Evolutionary conservation across 2,797 vertebrate species (phyloP).

Genomic region (Coregonus sp.): DNA sequence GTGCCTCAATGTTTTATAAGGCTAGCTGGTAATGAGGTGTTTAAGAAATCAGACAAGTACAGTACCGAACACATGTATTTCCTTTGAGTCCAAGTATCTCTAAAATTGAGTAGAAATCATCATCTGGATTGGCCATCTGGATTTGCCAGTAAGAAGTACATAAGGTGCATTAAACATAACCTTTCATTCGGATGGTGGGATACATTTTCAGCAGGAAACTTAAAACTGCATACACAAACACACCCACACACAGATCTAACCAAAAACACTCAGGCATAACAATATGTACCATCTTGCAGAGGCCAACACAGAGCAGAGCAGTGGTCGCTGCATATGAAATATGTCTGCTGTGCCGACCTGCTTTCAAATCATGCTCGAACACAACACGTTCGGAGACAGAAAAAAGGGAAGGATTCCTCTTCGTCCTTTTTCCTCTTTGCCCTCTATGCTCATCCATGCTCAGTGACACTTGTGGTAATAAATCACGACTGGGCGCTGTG

Average conservation of each 20-base stretch:
- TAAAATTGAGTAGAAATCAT: conserved; percentile 43
- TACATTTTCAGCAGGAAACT: background rate
- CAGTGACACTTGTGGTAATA: conserved; percentile 68
- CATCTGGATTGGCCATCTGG: conserved; percentile 13
- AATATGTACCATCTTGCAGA: background rate
- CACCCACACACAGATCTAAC: background rate
- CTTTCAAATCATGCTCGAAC: background rate
- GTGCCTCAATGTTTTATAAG: conserved; percentile 54
- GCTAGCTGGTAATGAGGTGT: conserved; percentile 59
- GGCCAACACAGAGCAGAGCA: background rate
- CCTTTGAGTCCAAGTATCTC: conserved; percentile 39
- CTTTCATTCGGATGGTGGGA: background rate
- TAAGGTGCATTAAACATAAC: conserved; percentile 4
- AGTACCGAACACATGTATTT: conserved; percentile 59
- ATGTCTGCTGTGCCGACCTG: no score
- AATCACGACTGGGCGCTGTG: conserved; percentile 69
- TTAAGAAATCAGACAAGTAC: conserved; percentile 48
- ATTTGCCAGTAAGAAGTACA: conserved; percentile 23
- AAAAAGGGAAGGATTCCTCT: background rate
- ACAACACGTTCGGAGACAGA: background rate
- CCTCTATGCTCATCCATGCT: conserved; percentile 69
- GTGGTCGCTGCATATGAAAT: background rate
- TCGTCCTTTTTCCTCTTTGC: conserved; percentile 45
- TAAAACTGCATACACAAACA: background rate
- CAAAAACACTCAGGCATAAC: background rate